Base-by-base conservation (phyloP, 2,113 vertebrate species). In the Heptranchias perlo region DNA sequence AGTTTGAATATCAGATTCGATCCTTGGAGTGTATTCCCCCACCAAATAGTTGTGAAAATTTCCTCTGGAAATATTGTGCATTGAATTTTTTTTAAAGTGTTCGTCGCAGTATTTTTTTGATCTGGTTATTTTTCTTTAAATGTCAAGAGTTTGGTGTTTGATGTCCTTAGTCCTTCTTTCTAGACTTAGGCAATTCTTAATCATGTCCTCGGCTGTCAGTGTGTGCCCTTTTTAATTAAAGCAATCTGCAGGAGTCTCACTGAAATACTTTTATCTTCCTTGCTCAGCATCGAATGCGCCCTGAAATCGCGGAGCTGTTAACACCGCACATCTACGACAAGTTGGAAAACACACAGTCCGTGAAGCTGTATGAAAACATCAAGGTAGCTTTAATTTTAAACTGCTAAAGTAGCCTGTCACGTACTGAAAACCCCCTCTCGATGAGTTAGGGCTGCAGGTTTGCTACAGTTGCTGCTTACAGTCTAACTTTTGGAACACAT, bases 251-350 rank as follows among this genome's bases (percentile, higher is more conserved):
- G 13, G n/a, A 94, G 23, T 64, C 61, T 94, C n/a, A 94, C 1
- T 69, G 28, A 35, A 16, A 25, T 35, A 31, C 18, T 31, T 49
- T 62, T 25, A 31, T 44, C 82, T 73, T 87, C 1, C 58, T 92
- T 76, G 8, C 93, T 4, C 65, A 97, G 97, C 97, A 97, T 96
- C 97, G 97, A 47, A 97, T 97, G 97, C 96, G 96, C 13, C 96
- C 97, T 16, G 97, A 97, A 96, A 97, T 97, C 95, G 96, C 97
- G 65, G 87, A 62, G n/a, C 96, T 97, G 6, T 86, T 97, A 84
- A 97, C 96, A n/a, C 97, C 96, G 11, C 96, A 96, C 96, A 97
- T 97, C 61, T 97, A 97, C 96, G 96, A 96, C 67, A 96, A 96
- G 49, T 86, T 97, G 96, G 95, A 96, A 93, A 96, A 97, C 94